A percentile compares a stretch with the other conserved stretches of the same genome.
These are phyloP conservation scores for Noturus placidus DNA, from an alignment of 2,113 vertebrate species.

Conservation along the genomic window DNA sequence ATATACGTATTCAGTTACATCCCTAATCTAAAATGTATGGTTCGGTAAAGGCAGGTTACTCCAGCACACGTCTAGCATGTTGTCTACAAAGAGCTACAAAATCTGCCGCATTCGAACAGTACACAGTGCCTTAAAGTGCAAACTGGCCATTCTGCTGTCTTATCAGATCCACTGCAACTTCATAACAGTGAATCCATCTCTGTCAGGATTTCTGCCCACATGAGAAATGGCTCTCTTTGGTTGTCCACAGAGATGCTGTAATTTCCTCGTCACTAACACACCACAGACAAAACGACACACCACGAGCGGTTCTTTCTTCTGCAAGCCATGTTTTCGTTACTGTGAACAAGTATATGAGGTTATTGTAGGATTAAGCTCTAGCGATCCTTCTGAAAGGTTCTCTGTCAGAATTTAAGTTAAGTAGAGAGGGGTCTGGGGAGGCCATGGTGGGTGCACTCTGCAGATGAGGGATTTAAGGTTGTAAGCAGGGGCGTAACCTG, in stretches of 20 bases:
- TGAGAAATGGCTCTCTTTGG: background rate
- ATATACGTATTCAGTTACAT: background rate
- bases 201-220: background rate
- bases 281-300: background rate
- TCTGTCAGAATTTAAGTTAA: background rate
- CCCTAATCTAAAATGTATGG: background rate
- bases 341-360: background rate
- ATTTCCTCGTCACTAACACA: background rate
- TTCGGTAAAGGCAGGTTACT: background rate
- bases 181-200: constrained; percentile 18
- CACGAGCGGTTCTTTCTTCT: background rate
- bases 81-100: background rate
- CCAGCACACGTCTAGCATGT: background rate
- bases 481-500: too few relatives aligned
- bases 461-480: background rate
- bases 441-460: background rate
- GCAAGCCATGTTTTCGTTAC: background rate
- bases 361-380: background rate
- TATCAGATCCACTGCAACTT: background rate
- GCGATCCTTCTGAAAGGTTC: background rate
- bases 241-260: background rate
- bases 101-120: background rate
- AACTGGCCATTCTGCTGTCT: background rate
- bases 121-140: background rate
- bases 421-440: background rate